Conservation (phyloP, 2,888 invertebrate genomes). For the Heliconius aoede region DNA sequence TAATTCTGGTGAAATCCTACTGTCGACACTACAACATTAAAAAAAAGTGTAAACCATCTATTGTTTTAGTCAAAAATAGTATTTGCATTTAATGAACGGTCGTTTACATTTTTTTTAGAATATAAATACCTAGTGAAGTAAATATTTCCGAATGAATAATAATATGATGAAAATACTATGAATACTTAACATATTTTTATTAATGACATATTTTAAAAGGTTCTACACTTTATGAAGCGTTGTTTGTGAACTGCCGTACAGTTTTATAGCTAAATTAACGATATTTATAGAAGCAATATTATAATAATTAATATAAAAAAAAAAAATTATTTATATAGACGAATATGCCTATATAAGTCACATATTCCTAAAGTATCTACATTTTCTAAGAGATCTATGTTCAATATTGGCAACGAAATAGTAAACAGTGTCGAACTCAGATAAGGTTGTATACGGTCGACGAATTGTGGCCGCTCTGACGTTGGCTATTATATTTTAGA, state of each 20-base stretch:
- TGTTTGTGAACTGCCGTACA: neutral
- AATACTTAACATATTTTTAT: neutral
- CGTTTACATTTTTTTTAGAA: neutral
- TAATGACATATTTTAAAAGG: too few relatives aligned
- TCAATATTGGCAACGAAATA: too few relatives aligned
- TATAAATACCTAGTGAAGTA: neutral
- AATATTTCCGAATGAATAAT: neutral
- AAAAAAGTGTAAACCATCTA: slow-evolving; percentile 1
- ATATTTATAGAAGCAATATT: too few relatives aligned
- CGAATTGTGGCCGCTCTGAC: too few relatives aligned
- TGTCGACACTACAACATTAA: neutral
- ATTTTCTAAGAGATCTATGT: too few relatives aligned
- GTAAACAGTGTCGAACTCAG: too few relatives aligned
- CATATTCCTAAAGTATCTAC: too few relatives aligned
- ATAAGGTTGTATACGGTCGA: too few relatives aligned
- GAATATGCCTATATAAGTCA: too few relatives aligned
- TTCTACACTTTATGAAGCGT: neutral
- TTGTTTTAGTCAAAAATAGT: neutral
- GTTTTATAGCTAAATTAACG: neutral
- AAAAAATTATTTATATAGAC: too few relatives aligned
- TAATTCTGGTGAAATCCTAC: neutral
- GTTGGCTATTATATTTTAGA: too few relatives aligned
- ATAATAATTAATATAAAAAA: too few relatives aligned
- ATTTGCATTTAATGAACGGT: neutral
- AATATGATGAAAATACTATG: neutral